These are phyloP conservation scores for Chironomus tentans DNA, from an alignment of 2,888 invertebrate species.

Conservation along the genomic window DNA sequence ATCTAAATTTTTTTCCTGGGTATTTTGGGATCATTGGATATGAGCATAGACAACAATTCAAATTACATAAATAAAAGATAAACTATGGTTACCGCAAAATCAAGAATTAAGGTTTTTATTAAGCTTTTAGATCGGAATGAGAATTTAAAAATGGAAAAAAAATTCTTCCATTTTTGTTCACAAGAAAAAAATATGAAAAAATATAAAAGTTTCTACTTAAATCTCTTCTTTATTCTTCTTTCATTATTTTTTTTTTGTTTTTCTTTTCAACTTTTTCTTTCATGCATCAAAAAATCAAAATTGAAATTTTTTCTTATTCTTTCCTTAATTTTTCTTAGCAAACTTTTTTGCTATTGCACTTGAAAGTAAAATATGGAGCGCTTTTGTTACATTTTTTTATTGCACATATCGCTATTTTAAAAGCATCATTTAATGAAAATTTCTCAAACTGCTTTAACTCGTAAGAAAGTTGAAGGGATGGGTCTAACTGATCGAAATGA, in stretches of 20 bases:
- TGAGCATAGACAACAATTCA: too few relatives aligned
- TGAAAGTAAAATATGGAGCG: background rate
- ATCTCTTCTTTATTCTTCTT: background rate
- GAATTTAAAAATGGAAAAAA: background rate
- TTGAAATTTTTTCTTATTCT: background rate
- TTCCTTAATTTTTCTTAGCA: background rate
- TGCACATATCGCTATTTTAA: background rate
- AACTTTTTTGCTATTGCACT: background rate
- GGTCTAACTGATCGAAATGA: too few relatives aligned
- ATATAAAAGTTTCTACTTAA: background rate
- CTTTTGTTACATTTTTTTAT: background rate
- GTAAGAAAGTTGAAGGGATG: too few relatives aligned
- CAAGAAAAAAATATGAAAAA: too few relatives aligned
- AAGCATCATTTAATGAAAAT: too few relatives aligned
- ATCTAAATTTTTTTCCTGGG: background rate
- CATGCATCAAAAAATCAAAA: background rate
- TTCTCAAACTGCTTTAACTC: too few relatives aligned
- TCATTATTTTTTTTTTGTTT: background rate
- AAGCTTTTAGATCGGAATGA: background rate
- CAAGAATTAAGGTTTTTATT: background rate
- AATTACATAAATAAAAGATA: background rate
- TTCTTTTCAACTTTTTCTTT: background rate
- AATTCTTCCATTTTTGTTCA: background rate
- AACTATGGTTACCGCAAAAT: slow-evolving; percentile 1
- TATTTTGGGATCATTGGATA: background rate